Conservation (phyloP, 1,140 invertebrate genomes). For the Venustaconcha ellipsiformis region DNA sequence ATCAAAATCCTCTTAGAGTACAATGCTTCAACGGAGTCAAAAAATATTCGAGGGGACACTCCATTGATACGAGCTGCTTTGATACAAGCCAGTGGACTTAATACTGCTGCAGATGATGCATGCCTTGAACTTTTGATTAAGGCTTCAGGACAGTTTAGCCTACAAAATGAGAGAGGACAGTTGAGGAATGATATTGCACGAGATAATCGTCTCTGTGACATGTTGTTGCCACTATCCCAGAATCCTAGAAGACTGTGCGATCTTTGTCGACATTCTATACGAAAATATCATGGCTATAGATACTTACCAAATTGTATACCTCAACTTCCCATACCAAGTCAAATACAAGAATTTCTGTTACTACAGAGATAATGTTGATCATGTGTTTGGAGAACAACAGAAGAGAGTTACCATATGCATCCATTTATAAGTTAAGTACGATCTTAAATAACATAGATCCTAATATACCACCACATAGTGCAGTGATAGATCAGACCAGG, state of each 20-base stretch:
- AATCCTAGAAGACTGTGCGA: constrained; percentile 42
- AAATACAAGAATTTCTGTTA: constrained; percentile 49
- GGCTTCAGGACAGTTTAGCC: constrained; percentile 56
- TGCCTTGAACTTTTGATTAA: constrained; percentile 57
- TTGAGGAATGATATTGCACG: constrained; percentile 17
- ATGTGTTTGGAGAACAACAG: no score
- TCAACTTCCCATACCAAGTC: constrained; percentile 51
- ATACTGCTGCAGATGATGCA: constrained; percentile 55
- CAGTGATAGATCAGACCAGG: no score
- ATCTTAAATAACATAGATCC: no score
- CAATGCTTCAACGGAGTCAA: constrained; percentile 72
- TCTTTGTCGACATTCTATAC: constrained; percentile 49
- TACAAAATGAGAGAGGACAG: constrained; percentile 42
- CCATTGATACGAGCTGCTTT: constrained; percentile 50
- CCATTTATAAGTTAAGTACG: no score
- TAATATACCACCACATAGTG: no score
- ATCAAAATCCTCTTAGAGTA: constrained; percentile 84
- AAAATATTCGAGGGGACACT: constrained; percentile 43
- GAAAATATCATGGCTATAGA: constrained; percentile 43
- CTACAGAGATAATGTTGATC: constrained; percentile 28
- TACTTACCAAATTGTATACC: constrained; percentile 57
- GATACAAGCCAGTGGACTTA: constrained; percentile 57
- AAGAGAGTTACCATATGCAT: no score
- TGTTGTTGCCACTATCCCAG: constrained; percentile 42
- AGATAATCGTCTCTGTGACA: constrained; percentile 52